Base-by-base conservation (phyloP, 2,888 invertebrate species). In the Tenthredo livida region DNA sequence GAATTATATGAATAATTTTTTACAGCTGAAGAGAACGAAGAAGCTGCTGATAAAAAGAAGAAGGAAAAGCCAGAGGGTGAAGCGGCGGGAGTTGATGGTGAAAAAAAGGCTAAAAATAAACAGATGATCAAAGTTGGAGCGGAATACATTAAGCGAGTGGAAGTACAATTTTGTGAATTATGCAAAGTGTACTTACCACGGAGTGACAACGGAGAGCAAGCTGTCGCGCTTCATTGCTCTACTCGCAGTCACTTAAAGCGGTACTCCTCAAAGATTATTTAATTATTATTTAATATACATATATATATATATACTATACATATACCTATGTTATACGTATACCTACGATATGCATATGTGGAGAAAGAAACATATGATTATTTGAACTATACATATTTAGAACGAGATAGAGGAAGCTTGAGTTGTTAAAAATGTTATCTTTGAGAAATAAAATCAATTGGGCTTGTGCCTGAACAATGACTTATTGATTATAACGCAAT, bases 141-240 rank as follows among this genome's bases (percentile, higher is more conserved):
- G 84, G 97, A 97, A 88, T 97, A 96, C 90, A 96, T 97, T 75
- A 96, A 96, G 90, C 96, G 96, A 90, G 95, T 97, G 84, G 96
- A 97, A 93, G 97, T 97, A 15, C 95, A 96, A 93, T 97, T 96
- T 93, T 97, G 97, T 92, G 97, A 97, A 90, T 93, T 97, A 86
- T 97, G 97, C 93, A 96, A 96, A 90, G 95, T 96, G 91, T 97
- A 97, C 93, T 93, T 97, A 90, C 95, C 96, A 70, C 95, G 96
- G 54, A 94, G 95, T 90, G 92, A 92, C 91, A 95, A 96, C 87
- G 94, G 95, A 87, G 95, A 96, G 85, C 94, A 95, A 85, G 95
- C 95, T 73, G 92, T 96, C 88, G 95, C 96, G 47, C 94, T 96
- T 75, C 97, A 97, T 94, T 97, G 97, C 92, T 95, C 96, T 85